phyloP scores from a whole-genome alignment of 1,140 invertebrate genomes.

The Drosophila lacteicornis region DNA sequence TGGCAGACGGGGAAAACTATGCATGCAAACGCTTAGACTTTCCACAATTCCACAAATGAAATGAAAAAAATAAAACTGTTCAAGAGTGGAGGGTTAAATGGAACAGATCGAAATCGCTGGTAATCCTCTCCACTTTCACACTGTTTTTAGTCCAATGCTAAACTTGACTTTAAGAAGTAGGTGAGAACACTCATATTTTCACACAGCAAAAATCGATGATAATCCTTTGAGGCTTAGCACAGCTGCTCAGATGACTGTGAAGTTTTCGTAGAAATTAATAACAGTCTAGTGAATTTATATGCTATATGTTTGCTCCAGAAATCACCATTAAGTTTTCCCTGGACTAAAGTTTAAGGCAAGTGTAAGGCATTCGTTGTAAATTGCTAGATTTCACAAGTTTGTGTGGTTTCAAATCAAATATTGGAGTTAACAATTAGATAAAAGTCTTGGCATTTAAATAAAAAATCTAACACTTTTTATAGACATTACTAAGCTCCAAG shows the following conservation, averaged over 20 bases:
- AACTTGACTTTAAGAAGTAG: constrained; percentile 34
- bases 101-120: constrained; percentile 40
- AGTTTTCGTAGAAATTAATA: constrained; percentile 25
- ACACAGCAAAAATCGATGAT: constrained; percentile 40
- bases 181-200: constrained; percentile 38
- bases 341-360: not conserved
- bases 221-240: constrained; percentile 33
- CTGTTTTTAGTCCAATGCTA: constrained; percentile 45
- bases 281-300: not conserved
- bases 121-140: constrained; percentile 38
- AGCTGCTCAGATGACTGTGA: constrained; percentile 13
- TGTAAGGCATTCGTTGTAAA: not conserved
- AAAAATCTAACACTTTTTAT: not conserved
- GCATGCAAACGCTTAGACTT: constrained; percentile 43
- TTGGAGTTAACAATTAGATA: constrained; percentile 11
- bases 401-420: constrained; percentile 1
- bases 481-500: not conserved
- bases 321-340: not conserved
- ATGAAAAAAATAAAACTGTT: constrained; percentile 7
- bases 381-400: constrained; percentile 13
- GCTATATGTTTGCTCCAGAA: not conserved
- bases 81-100: constrained; percentile 24
- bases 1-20: constrained; percentile 5
- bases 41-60: constrained; percentile 26
- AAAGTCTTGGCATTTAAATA: not conserved